Evolutionary conservation across 30 jellyfish, hydroid and myxozoan species (phyloP).

Genomic region (Cassiopea xamachana): DNA sequence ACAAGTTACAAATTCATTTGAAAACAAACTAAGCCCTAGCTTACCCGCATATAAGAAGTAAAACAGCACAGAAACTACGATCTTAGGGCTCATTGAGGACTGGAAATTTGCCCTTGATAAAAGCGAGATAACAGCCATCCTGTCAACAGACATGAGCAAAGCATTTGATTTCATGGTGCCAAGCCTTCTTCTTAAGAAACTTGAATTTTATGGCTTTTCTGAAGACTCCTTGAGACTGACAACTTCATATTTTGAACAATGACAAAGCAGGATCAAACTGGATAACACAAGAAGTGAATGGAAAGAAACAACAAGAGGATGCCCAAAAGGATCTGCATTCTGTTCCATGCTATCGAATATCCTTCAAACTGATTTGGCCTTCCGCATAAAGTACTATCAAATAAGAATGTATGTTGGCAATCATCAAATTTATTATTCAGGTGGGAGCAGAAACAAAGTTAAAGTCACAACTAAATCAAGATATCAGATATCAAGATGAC

Average conservation of each 20-base stretch:
- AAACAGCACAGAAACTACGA: conserved; percentile 68
- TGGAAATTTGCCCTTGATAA: conserved; percentile 53
- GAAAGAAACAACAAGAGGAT: conserved; percentile 65
- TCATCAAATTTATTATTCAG: conserved; percentile 50
- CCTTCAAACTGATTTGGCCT: conserved; percentile 46
- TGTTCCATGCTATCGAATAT: conserved; percentile 64
- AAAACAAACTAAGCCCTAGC: conserved; percentile 44
- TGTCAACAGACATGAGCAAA: conserved; percentile 67
- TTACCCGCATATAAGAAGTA: conserved; percentile 63
- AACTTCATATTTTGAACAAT: conserved; percentile 44
- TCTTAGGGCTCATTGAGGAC: conserved; percentile 51
- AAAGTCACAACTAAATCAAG: conserved; percentile 40
- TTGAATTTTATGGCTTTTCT: conserved; percentile 43
- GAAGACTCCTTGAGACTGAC: conserved; percentile 37
- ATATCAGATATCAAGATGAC: conserved; percentile 31
- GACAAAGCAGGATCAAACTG: conserved; percentile 48
- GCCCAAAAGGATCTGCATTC: conserved; percentile 66
- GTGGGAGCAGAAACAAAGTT: conserved; percentile 45
- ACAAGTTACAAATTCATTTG: conserved; percentile 52
- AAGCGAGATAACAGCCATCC: conserved; percentile 61
- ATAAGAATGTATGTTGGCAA: conserved; percentile 57
- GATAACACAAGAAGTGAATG: conserved; percentile 62
- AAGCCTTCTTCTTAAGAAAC: conserved; percentile 47
- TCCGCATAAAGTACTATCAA: conserved; percentile 44
- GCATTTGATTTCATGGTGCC: conserved; percentile 67